phyloP scores from a whole-genome alignment of 2,888 invertebrate genomes.

The Pedicia rivosa region DNA sequence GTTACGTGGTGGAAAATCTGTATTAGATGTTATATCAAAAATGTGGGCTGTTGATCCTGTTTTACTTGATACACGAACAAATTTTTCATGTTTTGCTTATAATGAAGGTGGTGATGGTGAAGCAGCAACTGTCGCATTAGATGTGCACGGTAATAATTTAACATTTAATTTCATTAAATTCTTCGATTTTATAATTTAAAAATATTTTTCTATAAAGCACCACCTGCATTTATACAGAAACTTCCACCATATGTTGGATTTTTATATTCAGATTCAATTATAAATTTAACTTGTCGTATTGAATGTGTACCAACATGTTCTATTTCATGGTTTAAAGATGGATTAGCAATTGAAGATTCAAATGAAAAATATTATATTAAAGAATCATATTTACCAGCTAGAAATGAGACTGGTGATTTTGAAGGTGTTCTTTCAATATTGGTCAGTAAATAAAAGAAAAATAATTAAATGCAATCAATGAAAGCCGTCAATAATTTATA shows the following conservation, averaged over 20 bases:
- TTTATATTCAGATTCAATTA: constrained; percentile 55
- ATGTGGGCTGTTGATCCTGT: constrained; percentile 72
- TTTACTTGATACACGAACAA: constrained; percentile 68
- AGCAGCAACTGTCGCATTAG: constrained; percentile 47
- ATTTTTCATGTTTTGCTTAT: constrained; percentile 76
- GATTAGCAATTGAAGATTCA: constrained; percentile 47
- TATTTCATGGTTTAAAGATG: constrained; percentile 73
- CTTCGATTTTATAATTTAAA: neutral
- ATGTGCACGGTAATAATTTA: constrained; percentile 34
- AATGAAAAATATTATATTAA: constrained; percentile 47
- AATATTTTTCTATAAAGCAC: constrained; percentile 44
- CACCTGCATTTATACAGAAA: constrained; percentile 74
- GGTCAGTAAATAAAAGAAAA: constrained; percentile 34
- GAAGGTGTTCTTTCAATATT: constrained; percentile 78
- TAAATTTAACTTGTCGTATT: constrained; percentile 70
- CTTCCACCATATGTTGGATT: constrained; percentile 69
- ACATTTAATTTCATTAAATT: neutral
- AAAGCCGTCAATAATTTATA: neutral
- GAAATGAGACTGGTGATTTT: constrained; percentile 69
- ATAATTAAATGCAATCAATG: constrained; percentile 4
- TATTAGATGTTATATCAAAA: constrained; percentile 57
- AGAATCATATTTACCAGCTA: constrained; percentile 50
- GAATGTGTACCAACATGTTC: constrained; percentile 79
- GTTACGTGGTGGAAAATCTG: constrained; percentile 59
- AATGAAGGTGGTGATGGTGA: constrained; percentile 72